These are phyloP conservation scores for Macquaria australasica DNA, from an alignment of 2,113 vertebrate genomes.

Conservation along the genomic window DNA sequence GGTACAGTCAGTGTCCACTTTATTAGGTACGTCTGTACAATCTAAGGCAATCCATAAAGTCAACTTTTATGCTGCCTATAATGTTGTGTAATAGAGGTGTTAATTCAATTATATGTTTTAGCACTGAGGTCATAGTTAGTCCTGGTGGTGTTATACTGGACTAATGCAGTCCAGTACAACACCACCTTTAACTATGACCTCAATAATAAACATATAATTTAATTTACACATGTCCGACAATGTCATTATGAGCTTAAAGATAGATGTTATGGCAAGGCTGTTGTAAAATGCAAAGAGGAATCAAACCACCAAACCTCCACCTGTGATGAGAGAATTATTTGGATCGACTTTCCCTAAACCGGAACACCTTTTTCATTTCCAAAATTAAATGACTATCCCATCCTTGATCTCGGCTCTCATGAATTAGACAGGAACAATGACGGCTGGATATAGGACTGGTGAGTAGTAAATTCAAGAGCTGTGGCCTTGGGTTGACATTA, in stretches of 20 bases:
- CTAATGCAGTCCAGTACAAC: too few species aligned
- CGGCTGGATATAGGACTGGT: conserved; percentile 65
- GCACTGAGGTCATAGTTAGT: neutral
- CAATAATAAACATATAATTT: neutral
- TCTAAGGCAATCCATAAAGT: neutral
- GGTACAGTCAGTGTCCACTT: neutral
- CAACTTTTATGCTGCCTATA: neutral
- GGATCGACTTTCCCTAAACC: conserved; percentile 25
- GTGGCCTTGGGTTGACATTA: conserved; percentile 81
- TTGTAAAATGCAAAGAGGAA: neutral
- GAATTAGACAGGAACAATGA: conserved; percentile 74
- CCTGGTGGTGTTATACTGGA: neutral
- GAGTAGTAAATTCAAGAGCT: conserved; percentile 70
- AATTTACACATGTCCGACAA: neutral
- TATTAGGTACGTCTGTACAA: neutral
- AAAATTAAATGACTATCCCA: conserved; percentile 53
- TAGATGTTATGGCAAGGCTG: neutral
- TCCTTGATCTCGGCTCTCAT: conserved; percentile 55
- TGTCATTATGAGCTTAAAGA: conserved; percentile 8
- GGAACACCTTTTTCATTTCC: conserved; percentile 17
- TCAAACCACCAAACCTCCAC: neutral
- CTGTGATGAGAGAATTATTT: neutral
- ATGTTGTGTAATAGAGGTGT: neutral
- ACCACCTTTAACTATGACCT: neutral
- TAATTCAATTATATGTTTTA: neutral